Evolutionary conservation across 2,113 vertebrate genomes (phyloP).

Genomic region (Periophthalmodon schlosseri): DNA sequence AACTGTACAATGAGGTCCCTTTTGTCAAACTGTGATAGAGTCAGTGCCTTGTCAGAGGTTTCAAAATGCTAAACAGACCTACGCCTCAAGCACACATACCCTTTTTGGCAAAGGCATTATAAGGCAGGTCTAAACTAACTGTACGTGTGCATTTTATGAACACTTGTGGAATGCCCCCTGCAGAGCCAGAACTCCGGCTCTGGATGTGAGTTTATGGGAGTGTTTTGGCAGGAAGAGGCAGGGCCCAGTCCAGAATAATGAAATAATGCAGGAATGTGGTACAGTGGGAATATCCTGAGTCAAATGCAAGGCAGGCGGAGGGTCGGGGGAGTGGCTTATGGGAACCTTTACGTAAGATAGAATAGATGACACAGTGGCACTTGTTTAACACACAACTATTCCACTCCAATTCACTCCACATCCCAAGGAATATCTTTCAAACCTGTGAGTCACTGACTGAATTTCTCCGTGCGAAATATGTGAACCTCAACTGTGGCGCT

Average conservation of each 20-base stretch:
- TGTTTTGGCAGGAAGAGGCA: constrained; percentile 68
- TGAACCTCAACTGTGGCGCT: constrained; percentile 74
- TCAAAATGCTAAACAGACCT: background rate
- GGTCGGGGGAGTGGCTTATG: constrained; percentile 51
- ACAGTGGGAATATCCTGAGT: constrained; percentile 71
- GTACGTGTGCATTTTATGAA: constrained; percentile 36
- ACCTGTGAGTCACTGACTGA: constrained; percentile 78
- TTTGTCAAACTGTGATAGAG: background rate
- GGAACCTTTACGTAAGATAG: constrained; percentile 36
- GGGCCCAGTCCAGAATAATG: constrained; percentile 65
- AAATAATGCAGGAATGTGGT: constrained; percentile 72
- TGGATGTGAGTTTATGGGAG: constrained; percentile 74
- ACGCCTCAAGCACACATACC: background rate
- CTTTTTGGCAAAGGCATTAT: constrained; percentile 16
- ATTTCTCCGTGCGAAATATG: constrained; percentile 73
- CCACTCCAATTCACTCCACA: constrained; percentile 62
- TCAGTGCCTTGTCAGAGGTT: background rate
- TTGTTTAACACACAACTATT: constrained; percentile 42
- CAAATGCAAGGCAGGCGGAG: constrained; percentile 57
- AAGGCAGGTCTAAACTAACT: constrained; percentile 28
- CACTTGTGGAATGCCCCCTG: constrained; percentile 73
- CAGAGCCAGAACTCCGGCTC: constrained; percentile 59
- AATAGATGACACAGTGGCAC: constrained; percentile 22
- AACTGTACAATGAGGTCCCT: too few species aligned
- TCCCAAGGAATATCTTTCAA: constrained; percentile 71